Evolutionary conservation across 2,113 vertebrate genomes (phyloP).

Genomic region (Varanus salvator): DNA sequence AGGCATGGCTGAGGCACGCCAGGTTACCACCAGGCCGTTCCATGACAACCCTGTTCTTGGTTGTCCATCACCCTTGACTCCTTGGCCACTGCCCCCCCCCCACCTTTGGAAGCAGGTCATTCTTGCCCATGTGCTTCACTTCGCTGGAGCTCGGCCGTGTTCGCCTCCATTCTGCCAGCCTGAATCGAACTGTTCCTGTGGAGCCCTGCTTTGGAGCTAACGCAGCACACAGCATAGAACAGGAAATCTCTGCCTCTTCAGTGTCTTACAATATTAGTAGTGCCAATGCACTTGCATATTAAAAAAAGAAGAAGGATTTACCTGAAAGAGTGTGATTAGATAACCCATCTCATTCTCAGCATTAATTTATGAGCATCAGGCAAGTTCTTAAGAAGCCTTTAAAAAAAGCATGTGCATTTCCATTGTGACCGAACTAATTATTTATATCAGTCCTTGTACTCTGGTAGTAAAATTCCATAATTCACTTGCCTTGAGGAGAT

Average conservation of each 20-base stretch:
- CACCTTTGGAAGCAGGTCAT: background rate
- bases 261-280: constrained; percentile 43
- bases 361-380: constrained; percentile 74
- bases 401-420: constrained; percentile 49
- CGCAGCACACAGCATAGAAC: constrained; percentile 1
- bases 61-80: background rate
- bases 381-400: constrained; percentile 70
- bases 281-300: constrained; percentile 62
- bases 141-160: background rate
- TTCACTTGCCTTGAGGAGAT: constrained; percentile 60
- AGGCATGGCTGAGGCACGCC: background rate
- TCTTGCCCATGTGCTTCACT: background rate
- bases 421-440: constrained; percentile 59
- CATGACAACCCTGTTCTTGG: too few relatives aligned
- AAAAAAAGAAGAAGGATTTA: constrained; percentile 61
- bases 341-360: constrained; percentile 65
- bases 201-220: constrained; percentile 5
- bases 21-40: background rate
- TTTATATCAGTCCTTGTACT: constrained; percentile 64
- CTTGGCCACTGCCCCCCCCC: too few relatives aligned
- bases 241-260: constrained; percentile 54
- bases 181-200: background rate
- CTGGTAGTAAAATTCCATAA: constrained; percentile 72
- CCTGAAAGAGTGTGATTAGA: constrained; percentile 64
- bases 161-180: background rate